A percentile compares a stretch with the other conserved stretches of the same genome.
phyloP scores from a whole-genome alignment of 1,140 invertebrate genomes.

The Drosophila mauritiana region DNA sequence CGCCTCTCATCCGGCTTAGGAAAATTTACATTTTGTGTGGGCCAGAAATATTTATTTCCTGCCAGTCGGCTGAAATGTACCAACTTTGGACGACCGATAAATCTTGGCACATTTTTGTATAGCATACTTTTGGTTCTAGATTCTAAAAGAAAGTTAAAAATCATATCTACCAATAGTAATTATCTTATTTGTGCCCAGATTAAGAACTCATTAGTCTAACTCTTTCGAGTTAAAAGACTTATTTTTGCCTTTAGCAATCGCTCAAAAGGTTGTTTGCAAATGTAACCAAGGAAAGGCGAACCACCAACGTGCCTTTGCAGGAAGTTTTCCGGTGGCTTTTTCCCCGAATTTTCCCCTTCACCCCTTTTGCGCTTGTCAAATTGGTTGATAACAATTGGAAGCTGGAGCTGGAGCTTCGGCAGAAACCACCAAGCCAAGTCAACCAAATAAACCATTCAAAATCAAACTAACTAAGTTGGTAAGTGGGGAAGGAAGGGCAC shows the following conservation, averaged over 20 bases:
- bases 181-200: background rate
- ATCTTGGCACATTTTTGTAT: slow-evolving; percentile 35
- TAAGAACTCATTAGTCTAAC: slow-evolving; percentile 10
- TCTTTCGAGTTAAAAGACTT: slow-evolving; percentile 1
- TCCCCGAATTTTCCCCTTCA: background rate
- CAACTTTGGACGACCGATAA: slow-evolving; percentile 20
- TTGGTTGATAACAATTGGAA: slow-evolving; percentile 70
- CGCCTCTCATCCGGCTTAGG: background rate
- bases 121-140: slow-evolving; percentile 8
- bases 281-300: slow-evolving; percentile 55
- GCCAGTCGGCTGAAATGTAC: slow-evolving; percentile 3
- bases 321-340: slow-evolving; percentile 39
- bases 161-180: background rate
- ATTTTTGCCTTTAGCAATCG: slow-evolving; percentile 42
- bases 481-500: slow-evolving; percentile 48
- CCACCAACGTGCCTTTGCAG: slow-evolving; percentile 41
- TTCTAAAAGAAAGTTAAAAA: background rate
- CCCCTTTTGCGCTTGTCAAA: slow-evolving; percentile 43
- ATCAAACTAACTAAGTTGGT: slow-evolving; percentile 72
- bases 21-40: slow-evolving; percentile 37
- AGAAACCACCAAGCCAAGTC: slow-evolving; percentile 42
- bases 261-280: slow-evolving; percentile 72
- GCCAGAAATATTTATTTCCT: slow-evolving; percentile 30
- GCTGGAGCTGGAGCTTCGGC: slow-evolving; percentile 4
- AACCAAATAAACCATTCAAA: slow-evolving; percentile 73